Conservation (phyloP, 2,113 vertebrate species). For the Phalacrocorax brasilianus region DNA sequence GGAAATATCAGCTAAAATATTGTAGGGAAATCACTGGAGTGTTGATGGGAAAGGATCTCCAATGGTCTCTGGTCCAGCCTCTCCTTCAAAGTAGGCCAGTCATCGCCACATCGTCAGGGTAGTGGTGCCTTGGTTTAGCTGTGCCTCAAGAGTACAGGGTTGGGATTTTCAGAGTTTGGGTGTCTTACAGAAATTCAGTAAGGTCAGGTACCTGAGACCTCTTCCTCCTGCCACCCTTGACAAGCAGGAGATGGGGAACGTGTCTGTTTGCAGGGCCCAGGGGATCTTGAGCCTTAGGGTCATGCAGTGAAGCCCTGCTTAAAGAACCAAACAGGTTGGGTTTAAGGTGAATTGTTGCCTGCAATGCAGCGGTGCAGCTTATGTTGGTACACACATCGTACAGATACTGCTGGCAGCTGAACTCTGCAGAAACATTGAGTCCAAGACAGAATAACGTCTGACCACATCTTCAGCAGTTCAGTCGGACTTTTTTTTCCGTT, state of each 20-base stretch:
- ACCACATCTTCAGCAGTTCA: background rate
- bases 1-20: background rate
- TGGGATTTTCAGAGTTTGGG: background rate
- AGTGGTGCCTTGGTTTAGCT: background rate
- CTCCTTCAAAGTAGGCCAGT: background rate
- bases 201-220: background rate
- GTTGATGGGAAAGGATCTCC: background rate
- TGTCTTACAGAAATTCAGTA: background rate
- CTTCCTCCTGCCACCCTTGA: background rate
- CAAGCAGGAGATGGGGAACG: background rate
- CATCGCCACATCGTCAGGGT: accelerated
- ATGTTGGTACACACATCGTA: accelerated
- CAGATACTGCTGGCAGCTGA: background rate
- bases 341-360: background rate
- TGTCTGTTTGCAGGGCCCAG: background rate
- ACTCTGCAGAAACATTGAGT: background rate
- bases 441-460: background rate
- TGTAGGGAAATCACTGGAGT: background rate
- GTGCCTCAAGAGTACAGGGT: background rate
- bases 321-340: background rate
- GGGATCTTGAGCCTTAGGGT: background rate
- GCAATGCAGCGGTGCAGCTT: background rate
- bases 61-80: background rate
- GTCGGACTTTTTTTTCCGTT: background rate
- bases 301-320: background rate